phyloP scores from a whole-genome alignment of 1,140 invertebrate genomes.

The Drosophila repletoides region DNA sequence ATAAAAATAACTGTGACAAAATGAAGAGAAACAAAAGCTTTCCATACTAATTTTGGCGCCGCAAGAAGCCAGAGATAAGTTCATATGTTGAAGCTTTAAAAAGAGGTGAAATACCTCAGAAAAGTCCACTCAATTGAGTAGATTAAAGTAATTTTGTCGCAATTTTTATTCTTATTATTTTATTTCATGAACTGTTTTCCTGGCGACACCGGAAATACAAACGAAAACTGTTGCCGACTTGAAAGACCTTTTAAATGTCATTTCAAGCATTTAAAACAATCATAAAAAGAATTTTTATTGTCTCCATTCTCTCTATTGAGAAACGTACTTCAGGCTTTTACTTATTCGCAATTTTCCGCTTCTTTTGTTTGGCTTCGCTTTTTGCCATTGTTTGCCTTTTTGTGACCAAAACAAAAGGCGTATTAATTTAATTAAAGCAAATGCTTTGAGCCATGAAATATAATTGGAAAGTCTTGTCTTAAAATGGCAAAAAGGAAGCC shows the following conservation, averaged over 20 bases:
- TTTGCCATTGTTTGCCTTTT: slow-evolving; percentile 30
- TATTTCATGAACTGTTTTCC: no score
- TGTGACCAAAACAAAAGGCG: slow-evolving; percentile 39
- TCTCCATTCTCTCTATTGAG: slow-evolving; percentile 24
- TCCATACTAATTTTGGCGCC: no score
- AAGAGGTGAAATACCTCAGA: no score
- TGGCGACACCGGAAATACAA: no score
- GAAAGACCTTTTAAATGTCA: slow-evolving; percentile 58
- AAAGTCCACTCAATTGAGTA: no score
- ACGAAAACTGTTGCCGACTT: no score
- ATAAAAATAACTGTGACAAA: no score
- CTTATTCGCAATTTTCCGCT: slow-evolving; percentile 5
- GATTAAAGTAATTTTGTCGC: no score
- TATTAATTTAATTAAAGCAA: slow-evolving; percentile 64
- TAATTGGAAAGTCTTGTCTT: slow-evolving; percentile 1
- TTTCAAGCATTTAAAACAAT: slow-evolving; percentile 49
- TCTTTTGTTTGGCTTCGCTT: slow-evolving; percentile 36
- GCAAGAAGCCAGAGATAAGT: no score
- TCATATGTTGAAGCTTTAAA: no score
- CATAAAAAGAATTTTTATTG: slow-evolving; percentile 63
- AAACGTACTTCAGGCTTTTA: neutral
- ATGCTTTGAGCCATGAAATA: slow-evolving; percentile 12
- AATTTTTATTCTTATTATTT: no score
- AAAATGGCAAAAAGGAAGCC: neutral
- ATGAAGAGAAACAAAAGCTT: no score